A percentile compares a stretch with the other conserved stretches of the same genome.
These are phyloP conservation scores for Sebastes umbrosus DNA, from an alignment of 2,797 vertebrate genomes.

Conservation along the genomic window DNA sequence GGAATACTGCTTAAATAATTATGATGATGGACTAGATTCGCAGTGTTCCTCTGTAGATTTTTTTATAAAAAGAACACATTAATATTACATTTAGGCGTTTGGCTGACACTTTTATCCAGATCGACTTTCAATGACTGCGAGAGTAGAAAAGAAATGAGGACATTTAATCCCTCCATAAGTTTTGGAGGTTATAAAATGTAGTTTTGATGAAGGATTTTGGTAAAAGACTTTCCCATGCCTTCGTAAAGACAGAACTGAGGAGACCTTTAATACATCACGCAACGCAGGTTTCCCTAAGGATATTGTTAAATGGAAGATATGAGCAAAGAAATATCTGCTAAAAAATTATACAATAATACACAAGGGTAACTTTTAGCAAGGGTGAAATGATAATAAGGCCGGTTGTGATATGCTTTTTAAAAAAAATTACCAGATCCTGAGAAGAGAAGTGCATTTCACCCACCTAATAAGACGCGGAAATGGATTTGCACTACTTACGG, in stretches of 20 bases:
- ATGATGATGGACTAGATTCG: constrained; percentile 41
- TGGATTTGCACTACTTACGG: constrained; percentile 1
- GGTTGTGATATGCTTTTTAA: not conserved
- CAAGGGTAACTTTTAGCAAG: not conserved
- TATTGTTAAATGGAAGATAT: constrained; percentile 5
- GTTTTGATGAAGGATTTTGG: constrained; percentile 53
- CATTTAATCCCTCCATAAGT: constrained; percentile 58
- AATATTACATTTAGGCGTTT: constrained; percentile 56
- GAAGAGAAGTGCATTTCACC: not conserved
- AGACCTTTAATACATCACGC: constrained; percentile 37
- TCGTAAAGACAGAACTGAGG: constrained; percentile 29
- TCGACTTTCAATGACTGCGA: constrained; percentile 44
- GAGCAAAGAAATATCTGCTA: not conserved
- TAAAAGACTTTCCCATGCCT: constrained; percentile 53
- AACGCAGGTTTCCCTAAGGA: not conserved
- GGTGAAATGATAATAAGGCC: not conserved
- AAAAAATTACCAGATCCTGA: not conserved
- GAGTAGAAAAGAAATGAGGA: constrained; percentile 51
- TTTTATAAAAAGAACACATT: constrained; percentile 54
- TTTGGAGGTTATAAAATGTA: constrained; percentile 48
- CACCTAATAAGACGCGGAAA: constrained; percentile 8
- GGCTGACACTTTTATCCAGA: constrained; percentile 66
- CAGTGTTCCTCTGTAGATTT: constrained; percentile 6
- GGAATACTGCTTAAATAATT: constrained; percentile 47
- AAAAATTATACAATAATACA: constrained; percentile 1